phyloP scores from a whole-genome alignment of 2,888 invertebrate genomes.

The Achlya flavicornis region DNA sequence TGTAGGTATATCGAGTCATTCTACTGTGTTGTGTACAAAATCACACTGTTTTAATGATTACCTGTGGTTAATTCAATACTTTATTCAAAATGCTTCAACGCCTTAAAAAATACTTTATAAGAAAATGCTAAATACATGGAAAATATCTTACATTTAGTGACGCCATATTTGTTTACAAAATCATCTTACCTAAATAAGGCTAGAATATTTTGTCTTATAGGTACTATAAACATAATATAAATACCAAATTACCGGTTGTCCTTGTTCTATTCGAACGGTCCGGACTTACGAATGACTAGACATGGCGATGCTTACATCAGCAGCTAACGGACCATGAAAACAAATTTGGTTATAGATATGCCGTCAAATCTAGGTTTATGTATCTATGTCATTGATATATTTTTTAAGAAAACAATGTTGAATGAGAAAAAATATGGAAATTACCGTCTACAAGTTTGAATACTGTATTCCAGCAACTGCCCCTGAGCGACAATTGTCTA shows the following conservation, averaged over 20 bases:
- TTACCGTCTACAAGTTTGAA: too few species aligned
- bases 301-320: neutral
- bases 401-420: neutral
- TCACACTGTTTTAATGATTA: too few species aligned
- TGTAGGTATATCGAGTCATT: too few species aligned
- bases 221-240: neutral
- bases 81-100: too few species aligned
- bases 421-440: too few species aligned
- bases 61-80: too few species aligned
- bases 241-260: neutral
- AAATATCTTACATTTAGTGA: neutral
- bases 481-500: too few species aligned
- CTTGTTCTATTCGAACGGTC: neutral
- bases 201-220: neutral
- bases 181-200: too few species aligned
- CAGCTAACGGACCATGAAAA: neutral
- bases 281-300: neutral
- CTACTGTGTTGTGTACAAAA: too few species aligned
- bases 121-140: too few species aligned
- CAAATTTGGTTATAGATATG: neutral
- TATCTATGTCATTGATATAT: neutral
- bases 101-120: too few species aligned
- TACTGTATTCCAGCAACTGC: too few species aligned
- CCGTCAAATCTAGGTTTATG: neutral
- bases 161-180: neutral